A percentile compares a stretch with the other conserved stretches of the same genome.
phyloP scores from a whole-genome alignment of 2,113 vertebrate genomes.

The Okapia johnstoni region DNA sequence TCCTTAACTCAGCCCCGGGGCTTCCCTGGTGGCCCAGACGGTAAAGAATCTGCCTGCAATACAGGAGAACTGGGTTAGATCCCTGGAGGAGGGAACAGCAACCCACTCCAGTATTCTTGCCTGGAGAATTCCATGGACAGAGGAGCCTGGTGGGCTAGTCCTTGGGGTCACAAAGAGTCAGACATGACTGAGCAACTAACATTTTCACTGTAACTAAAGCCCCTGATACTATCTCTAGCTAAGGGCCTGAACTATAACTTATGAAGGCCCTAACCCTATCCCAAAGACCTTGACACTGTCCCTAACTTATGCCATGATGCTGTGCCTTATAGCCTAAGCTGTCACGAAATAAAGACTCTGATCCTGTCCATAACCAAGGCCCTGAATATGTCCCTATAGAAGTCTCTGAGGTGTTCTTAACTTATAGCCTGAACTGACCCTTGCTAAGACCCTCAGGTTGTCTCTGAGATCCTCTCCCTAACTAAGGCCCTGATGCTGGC shows the following conservation, averaged over 20 bases:
- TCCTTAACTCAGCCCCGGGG: neutral
- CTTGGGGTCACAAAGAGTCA: neutral
- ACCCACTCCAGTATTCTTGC: neutral
- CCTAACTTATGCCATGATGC: neutral
- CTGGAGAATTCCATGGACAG: neutral
- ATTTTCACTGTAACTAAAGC: neutral
- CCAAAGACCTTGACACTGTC: neutral
- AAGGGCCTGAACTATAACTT: neutral
- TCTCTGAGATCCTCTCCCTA: neutral
- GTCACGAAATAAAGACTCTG: neutral
- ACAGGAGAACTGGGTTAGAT: neutral
- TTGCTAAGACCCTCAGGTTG: neutral
- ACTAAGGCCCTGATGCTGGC: neutral
- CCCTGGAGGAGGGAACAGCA: neutral
- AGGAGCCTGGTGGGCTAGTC: neutral
- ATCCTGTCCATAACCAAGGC: neutral
- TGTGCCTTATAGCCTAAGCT: neutral
- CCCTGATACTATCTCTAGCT: neutral
- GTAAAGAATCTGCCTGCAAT: neutral
- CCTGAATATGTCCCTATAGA: neutral
- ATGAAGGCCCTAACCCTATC: neutral
- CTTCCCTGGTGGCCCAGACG: neutral
- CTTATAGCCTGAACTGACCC: neutral
- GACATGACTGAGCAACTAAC: neutral
- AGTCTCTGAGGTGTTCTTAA: neutral